Evolutionary conservation across 2,113 vertebrate species (phyloP).

Genomic region (Chionomys nivalis): DNA sequence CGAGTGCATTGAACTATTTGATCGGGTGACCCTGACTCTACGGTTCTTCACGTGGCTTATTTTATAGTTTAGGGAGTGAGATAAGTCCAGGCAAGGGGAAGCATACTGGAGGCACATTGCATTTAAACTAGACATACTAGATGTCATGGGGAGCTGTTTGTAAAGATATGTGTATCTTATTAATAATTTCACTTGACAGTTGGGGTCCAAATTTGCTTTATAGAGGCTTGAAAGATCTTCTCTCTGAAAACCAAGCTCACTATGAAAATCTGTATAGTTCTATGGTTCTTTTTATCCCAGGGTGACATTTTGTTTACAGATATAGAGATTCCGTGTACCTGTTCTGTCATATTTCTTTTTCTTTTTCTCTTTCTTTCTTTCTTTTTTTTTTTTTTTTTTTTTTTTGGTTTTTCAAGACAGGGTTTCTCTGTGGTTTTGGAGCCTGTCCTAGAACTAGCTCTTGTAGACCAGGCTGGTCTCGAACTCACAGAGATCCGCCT

Average conservation of each 20-base stretch:
- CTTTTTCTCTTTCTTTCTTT: no score
- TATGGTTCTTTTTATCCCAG: slow-evolving; percentile 59
- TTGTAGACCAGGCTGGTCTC: no score
- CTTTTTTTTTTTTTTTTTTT: no score
- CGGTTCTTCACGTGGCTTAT: slow-evolving; percentile 1
- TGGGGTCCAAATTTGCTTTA: slow-evolving; percentile 14
- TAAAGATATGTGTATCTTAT: background rate
- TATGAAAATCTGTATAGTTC: background rate
- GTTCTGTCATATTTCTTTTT: no score
- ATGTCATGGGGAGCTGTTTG: background rate
- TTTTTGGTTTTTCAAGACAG: no score
- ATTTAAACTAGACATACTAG: slow-evolving; percentile 24
- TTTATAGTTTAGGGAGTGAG: background rate
- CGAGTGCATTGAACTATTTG: slow-evolving; percentile 4
- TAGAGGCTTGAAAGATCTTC: background rate
- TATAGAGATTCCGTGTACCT: slow-evolving; percentile 49
- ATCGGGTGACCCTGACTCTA: background rate
- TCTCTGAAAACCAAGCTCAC: background rate
- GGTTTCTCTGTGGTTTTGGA: no score
- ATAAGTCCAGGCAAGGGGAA: slow-evolving; percentile 20
- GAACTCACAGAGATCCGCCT: no score
- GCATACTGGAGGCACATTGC: background rate
- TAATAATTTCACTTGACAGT: slow-evolving; percentile 29
- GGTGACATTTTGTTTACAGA: slow-evolving; percentile 71
- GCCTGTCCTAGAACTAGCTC: no score